A percentile compares a stretch with the other conserved stretches of the same genome.
These are phyloP conservation scores for Tiliacea aurago DNA, from an alignment of 2,888 invertebrate species.

Conservation along the genomic window DNA sequence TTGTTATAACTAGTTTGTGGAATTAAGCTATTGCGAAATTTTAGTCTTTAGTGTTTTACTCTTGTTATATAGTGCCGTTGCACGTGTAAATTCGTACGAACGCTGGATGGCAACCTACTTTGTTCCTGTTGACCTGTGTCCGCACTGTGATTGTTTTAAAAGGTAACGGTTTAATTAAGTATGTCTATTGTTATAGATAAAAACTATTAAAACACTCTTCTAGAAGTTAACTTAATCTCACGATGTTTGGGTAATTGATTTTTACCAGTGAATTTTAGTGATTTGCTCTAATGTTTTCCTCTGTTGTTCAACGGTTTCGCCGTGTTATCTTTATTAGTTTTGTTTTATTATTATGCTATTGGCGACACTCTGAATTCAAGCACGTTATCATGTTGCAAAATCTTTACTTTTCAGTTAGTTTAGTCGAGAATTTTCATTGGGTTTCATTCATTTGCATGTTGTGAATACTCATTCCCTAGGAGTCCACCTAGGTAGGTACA, in stretches of 20 bases:
- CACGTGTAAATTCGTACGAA: conserved; percentile 76
- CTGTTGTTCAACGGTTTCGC: conserved; percentile 8
- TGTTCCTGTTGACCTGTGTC: conserved; percentile 85
- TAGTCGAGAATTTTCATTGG: conserved; percentile 34
- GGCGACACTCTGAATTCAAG: conserved; percentile 33
- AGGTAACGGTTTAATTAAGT: conserved; percentile 86
- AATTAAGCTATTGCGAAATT: conserved; percentile 71
- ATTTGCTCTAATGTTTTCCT: conserved; percentile 39
- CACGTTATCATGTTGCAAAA: conserved; percentile 29
- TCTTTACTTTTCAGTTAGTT: conserved; percentile 38
- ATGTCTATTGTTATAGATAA: conserved; percentile 59
- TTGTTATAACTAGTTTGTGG: conserved; percentile 75
- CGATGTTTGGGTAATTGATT: background rate
- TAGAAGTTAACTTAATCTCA: background rate
- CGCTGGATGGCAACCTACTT: conserved; percentile 81
- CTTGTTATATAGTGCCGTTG: conserved; percentile 75
- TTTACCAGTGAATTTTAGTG: conserved; percentile 4
- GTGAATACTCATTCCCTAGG: conserved; percentile 12
- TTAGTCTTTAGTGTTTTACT: conserved; percentile 79
- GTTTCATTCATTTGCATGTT: conserved; percentile 25
- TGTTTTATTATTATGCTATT: conserved; percentile 54
- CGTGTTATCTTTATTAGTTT: conserved; percentile 52
- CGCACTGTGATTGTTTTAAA: conserved; percentile 84
- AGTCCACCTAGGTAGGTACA: too few species aligned
- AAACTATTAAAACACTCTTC: conserved; percentile 31